phyloP scores from a whole-genome alignment of 2,888 invertebrate genomes.

The Ectemnius lituratus region DNA sequence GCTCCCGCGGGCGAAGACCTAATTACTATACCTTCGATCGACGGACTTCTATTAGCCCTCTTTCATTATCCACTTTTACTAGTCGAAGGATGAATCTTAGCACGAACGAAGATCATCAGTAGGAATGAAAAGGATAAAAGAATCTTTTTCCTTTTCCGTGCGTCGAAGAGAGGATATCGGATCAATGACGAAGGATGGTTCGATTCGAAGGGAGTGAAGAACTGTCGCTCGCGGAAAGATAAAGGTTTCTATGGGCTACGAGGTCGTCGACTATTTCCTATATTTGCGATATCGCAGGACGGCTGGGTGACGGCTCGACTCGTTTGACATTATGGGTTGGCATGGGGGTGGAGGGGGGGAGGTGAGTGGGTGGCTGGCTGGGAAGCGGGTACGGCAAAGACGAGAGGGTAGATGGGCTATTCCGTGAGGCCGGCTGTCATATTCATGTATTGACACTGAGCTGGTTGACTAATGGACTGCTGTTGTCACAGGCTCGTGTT shows the following conservation, averaged over 20 bases:
- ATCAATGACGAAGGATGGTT: background rate
- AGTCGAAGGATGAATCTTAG: too few relatives aligned
- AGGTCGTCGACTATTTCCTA: slow-evolving; percentile 62
- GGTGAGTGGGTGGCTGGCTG: slow-evolving; percentile 23
- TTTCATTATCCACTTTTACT: background rate
- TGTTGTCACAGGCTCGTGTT: slow-evolving; percentile 77
- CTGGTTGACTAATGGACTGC: slow-evolving; percentile 78
- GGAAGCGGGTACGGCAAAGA: slow-evolving; percentile 23
- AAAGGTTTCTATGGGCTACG: slow-evolving; percentile 46
- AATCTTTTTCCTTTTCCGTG: background rate
- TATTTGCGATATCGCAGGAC: slow-evolving; percentile 64
- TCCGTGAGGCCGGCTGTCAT: slow-evolving; percentile 73
- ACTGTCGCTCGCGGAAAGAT: slow-evolving; percentile 44
- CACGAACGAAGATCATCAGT: too few relatives aligned
- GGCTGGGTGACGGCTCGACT: slow-evolving; percentile 28
- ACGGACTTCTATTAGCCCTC: background rate
- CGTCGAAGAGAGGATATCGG: too few relatives aligned
- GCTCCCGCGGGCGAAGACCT: slow-evolving; percentile 30
- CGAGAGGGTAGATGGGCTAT: slow-evolving; percentile 56
- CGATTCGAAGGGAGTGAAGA: background rate
- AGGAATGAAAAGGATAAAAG: too few relatives aligned
- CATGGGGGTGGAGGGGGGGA: too few relatives aligned
- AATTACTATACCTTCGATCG: slow-evolving; percentile 6
- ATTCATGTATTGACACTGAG: slow-evolving; percentile 77
- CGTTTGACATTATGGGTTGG: slow-evolving; percentile 51